Conservation (phyloP, 2,888 invertebrate species). For the Pinctada fucata region DNA sequence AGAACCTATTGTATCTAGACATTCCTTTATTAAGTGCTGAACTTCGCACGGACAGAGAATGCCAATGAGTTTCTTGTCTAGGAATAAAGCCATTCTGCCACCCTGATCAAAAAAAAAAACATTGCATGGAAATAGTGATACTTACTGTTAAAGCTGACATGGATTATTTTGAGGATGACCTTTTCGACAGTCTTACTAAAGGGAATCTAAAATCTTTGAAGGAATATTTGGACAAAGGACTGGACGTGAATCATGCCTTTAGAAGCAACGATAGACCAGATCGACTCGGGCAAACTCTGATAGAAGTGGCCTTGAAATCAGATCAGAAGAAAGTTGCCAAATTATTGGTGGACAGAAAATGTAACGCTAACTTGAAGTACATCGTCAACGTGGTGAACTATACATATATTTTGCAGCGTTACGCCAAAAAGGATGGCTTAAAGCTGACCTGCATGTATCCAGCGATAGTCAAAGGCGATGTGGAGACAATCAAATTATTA, state of each 20-base stretch:
- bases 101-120: too few relatives aligned
- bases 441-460: slow-evolving; percentile 61
- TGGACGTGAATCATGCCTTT: slow-evolving; percentile 63
- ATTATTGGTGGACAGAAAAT: slow-evolving; percentile 50
- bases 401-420: slow-evolving; percentile 52
- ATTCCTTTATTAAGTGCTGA: background rate
- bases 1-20: background rate
- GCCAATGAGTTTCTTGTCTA: too few relatives aligned
- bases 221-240: slow-evolving; percentile 56
- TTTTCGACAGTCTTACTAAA: slow-evolving; percentile 51
- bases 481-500: slow-evolving; percentile 58
- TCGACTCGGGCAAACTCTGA: slow-evolving; percentile 59
- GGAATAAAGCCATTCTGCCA: too few relatives aligned
- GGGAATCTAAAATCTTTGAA: slow-evolving; percentile 47
- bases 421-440: slow-evolving; percentile 53
- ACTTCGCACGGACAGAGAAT: background rate
- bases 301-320: slow-evolving; percentile 57
- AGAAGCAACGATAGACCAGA: slow-evolving; percentile 54
- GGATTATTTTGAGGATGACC: slow-evolving; percentile 64
- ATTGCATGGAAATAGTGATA: background rate
- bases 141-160: slow-evolving; percentile 40
- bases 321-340: slow-evolving; percentile 54
- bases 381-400: slow-evolving; percentile 59
- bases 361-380: slow-evolving; percentile 60
- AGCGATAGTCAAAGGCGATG: slow-evolving; percentile 59